A percentile compares a stretch with the other conserved stretches of the same genome.
Conservation (phyloP, 2,797 vertebrate species). For the Sebastolobus alascanus region DNA sequence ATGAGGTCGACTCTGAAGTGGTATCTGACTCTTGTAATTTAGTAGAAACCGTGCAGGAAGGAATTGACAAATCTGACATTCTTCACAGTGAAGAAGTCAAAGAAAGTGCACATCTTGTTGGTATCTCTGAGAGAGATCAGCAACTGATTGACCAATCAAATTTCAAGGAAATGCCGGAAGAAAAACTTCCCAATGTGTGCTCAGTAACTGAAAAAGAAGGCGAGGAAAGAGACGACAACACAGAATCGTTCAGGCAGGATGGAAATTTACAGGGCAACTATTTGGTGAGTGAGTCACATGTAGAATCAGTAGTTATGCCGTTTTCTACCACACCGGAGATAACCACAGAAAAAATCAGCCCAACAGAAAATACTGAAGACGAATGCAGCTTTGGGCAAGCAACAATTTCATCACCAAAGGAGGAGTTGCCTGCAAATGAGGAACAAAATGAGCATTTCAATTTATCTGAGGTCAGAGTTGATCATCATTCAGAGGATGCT, state of each 20-base stretch:
- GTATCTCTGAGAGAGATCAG: conserved; percentile 2
- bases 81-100: conserved; percentile 21
- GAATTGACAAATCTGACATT: not conserved
- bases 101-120: conserved; percentile 2
- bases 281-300: conserved; percentile 31
- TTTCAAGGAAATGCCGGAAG: not conserved
- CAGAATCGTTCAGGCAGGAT: conserved; percentile 16
- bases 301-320: conserved; percentile 17
- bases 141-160: not conserved
- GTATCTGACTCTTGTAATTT: not conserved
- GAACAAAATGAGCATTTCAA: not conserved
- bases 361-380: not conserved
- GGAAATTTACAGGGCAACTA: conserved; percentile 21
- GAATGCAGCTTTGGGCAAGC: not conserved
- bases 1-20: not conserved
- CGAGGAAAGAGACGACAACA: not conserved
- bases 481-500: conserved; percentile 14
- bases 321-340: conserved; percentile 10
- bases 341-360: not conserved
- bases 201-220: conserved; percentile 19
- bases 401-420: conserved; percentile 1
- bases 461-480: not conserved
- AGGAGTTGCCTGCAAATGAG: conserved; percentile 15
- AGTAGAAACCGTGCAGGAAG: not conserved
- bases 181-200: conserved; percentile 2